These are phyloP conservation scores for Astreopora myriophthalma DNA, from an alignment of 64 coral and sea anemone genomes.

Conservation along the genomic window DNA sequence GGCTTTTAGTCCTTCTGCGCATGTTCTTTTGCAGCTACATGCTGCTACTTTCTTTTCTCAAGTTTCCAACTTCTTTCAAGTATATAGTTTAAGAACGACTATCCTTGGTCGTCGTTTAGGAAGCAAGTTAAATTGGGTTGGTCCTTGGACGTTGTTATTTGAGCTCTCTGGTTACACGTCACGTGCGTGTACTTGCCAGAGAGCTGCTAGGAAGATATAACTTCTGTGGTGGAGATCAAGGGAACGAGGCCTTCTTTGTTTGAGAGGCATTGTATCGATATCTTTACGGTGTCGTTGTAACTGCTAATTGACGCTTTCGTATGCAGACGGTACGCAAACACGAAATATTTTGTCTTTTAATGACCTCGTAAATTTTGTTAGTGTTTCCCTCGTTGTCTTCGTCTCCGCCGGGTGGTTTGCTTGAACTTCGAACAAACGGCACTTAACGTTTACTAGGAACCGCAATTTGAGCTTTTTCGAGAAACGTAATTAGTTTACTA, in stretches of 20 bases:
- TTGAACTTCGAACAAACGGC: not conserved
- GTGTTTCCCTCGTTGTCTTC: not conserved
- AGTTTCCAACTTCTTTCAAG: slow-evolving; percentile 1
- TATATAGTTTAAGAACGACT: not conserved
- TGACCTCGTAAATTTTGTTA: not conserved
- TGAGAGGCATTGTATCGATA: too few species aligned
- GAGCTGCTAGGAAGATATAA: not conserved
- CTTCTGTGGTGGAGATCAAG: not conserved
- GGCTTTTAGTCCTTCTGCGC: not conserved
- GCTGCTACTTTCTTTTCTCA: not conserved
- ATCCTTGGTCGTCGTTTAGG: not conserved
- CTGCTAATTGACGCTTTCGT: too few species aligned
- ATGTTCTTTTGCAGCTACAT: not conserved
- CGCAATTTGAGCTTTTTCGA: not conserved
- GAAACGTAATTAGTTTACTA: not conserved
- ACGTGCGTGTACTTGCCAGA: too few species aligned
- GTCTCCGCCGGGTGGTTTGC: not conserved
- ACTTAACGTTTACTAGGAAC: not conserved
- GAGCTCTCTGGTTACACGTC: not conserved
- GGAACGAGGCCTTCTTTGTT: not conserved
- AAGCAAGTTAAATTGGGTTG: not conserved
- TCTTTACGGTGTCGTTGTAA: too few species aligned
- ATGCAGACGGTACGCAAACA: too few species aligned
- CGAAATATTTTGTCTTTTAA: too few species aligned
- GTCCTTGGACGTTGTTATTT: not conserved